Base-by-base conservation (phyloP, 2,113 vertebrate genomes). In the Empidonax traillii region DNA sequence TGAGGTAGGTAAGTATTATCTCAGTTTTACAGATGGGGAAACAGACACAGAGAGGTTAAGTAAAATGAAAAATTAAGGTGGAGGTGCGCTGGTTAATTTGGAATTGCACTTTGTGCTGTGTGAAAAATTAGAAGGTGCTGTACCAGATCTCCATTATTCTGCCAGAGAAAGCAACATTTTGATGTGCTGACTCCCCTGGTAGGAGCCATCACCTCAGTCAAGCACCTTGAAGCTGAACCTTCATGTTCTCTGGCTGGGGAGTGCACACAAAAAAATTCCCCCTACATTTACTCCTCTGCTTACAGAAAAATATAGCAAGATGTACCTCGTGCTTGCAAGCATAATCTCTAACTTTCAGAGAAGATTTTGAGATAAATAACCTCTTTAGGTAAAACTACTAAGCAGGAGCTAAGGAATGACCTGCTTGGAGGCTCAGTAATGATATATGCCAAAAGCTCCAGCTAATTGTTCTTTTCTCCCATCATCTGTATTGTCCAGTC, bases 1-100 rank as follows among this genome's bases (percentile, higher is more conserved):
- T 90, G 91, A 97, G 95, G 93, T 96, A 92, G 94, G 96, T 89
- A 96, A 81, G 95, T 95, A 97, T 97, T 97, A 97, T 97, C 96
- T 97, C 93, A 49, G 78, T 80, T 95, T 96, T 96, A 96, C 97
- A 97, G 96, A 96, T 97, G 92, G 95, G 27, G 58, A 96, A 96
- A 92, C 86, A 93, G 94, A 94, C 94, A 88, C 87, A 83, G 87
- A 93, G 85, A 97, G 94, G 96, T 96, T 97, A 96, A 96, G 93
- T 89, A 93, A 96, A 96, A 97, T 94, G 91, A 95, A 92, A 94
- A 93, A 96, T 95, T 87, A 78, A 96, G 89, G 89, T 94, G 93
- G 79, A 93, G 76, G 93, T 96, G 79, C 93, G 90, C 87, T 96
- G 87, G 94, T 93, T 97, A 97, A 96, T 96, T 97, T 96, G 92